Conservation (phyloP, 2,113 vertebrate species). For the Verasper variegatus region DNA sequence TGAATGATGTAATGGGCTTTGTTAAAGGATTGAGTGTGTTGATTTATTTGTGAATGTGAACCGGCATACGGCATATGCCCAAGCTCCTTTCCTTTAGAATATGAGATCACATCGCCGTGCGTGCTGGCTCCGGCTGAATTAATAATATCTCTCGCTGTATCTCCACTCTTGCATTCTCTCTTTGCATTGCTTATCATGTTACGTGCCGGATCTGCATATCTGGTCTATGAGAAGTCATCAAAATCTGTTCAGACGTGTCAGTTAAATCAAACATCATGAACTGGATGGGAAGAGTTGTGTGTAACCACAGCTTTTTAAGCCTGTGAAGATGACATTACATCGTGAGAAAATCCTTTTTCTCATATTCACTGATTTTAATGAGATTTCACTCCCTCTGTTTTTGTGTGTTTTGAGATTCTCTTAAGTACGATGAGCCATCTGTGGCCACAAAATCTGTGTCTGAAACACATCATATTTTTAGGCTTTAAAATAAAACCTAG, state of each 20-base stretch:
- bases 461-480: no score
- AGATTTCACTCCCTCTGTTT: slow-evolving; percentile 21
- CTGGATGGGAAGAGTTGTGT: neutral
- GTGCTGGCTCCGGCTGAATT: slow-evolving; percentile 23
- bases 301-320: slow-evolving; percentile 6
- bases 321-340: slow-evolving; percentile 12
- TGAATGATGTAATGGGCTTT: slow-evolving; percentile 54
- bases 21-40: slow-evolving; percentile 45
- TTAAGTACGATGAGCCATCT: slow-evolving; percentile 1
- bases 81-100: slow-evolving; percentile 11
- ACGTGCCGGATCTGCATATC: slow-evolving; percentile 11
- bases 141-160: slow-evolving; percentile 16
- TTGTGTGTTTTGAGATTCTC: slow-evolving; percentile 20
- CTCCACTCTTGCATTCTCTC: neutral
- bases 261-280: neutral
- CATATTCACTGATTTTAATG: slow-evolving; percentile 11
- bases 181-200: slow-evolving; percentile 32
- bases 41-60: slow-evolving; percentile 40
- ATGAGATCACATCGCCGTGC: slow-evolving; percentile 10
- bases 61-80: slow-evolving; percentile 14
- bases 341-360: slow-evolving; percentile 4
- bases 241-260: slow-evolving; percentile 15
- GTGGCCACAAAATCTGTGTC: neutral
- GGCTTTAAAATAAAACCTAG: no score
- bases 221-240: neutral